Conservation (phyloP, 2,797 vertebrate species). For the Dryobates pubescens region DNA sequence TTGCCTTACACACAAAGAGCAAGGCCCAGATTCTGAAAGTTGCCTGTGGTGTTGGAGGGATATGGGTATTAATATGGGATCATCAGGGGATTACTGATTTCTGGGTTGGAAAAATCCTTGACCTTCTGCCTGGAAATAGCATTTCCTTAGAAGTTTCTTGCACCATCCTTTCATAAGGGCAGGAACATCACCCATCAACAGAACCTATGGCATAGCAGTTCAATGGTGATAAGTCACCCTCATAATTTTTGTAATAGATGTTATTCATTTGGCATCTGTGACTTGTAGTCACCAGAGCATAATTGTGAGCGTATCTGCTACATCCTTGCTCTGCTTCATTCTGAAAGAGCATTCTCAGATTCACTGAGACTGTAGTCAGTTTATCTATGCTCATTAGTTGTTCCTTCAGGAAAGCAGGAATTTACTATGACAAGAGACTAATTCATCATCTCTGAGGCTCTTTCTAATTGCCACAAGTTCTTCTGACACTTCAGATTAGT, state of each 20-base stretch:
- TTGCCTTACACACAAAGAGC: rapidly evolving
- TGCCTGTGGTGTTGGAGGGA: not conserved
- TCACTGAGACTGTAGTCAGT: not conserved
- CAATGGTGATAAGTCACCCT: not conserved
- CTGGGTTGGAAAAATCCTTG: not conserved
- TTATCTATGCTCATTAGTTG: not conserved
- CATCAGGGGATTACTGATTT: not conserved
- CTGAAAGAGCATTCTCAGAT: not conserved
- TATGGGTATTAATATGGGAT: not conserved
- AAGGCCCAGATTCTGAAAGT: not conserved
- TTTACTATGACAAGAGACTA: not conserved
- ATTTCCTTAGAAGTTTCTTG: not conserved
- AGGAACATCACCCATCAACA: not conserved
- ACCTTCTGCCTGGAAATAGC: not conserved
- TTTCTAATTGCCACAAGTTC: not conserved
- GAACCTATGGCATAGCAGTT: not conserved
- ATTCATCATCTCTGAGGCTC: rapidly evolving
- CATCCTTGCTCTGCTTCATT: not conserved
- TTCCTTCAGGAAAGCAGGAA: not conserved
- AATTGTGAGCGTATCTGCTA: not conserved
- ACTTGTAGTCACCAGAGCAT: not conserved
- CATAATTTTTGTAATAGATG: not conserved
- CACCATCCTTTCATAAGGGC: not conserved
- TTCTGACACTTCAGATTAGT: not conserved
- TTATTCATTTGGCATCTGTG: not conserved